Conservation (phyloP, 2,113 vertebrate species). For the Rissa tridactyla region DNA sequence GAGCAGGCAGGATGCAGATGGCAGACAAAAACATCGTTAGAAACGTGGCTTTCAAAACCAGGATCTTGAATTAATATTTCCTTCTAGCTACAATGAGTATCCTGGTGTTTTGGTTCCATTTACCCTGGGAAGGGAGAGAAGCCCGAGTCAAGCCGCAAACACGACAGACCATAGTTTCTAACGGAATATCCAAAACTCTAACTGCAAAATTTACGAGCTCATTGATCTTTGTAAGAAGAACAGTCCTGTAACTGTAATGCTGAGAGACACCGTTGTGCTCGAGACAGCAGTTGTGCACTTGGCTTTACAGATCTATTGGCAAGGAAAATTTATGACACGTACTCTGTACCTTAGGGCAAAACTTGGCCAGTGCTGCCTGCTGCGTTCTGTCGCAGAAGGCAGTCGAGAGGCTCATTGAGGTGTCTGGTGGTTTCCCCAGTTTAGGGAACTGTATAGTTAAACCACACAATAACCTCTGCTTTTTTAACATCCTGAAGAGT, state of each 20-base stretch:
- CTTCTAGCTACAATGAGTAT: neutral
- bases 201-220: neutral
- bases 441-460: neutral
- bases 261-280: neutral
- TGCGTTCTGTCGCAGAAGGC: neutral
- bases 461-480: neutral
- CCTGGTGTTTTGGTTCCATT: neutral
- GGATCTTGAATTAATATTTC: neutral
- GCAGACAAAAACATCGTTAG: neutral
- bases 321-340: neutral
- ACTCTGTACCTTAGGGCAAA: neutral
- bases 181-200: neutral
- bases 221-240: neutral
- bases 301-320: neutral
- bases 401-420: neutral
- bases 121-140: neutral
- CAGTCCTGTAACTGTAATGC: neutral
- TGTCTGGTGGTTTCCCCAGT: neutral
- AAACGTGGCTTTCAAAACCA: neutral
- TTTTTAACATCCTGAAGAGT: neutral
- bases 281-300: neutral
- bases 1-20: neutral
- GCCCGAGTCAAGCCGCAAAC: neutral
- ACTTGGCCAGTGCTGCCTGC: rapidly evolving
- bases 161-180: neutral